Evolutionary conservation across 1,140 invertebrate genomes (phyloP), one percentile per base, ranked within the genome.

Genomic region (Dysdera silvatica): DNA sequence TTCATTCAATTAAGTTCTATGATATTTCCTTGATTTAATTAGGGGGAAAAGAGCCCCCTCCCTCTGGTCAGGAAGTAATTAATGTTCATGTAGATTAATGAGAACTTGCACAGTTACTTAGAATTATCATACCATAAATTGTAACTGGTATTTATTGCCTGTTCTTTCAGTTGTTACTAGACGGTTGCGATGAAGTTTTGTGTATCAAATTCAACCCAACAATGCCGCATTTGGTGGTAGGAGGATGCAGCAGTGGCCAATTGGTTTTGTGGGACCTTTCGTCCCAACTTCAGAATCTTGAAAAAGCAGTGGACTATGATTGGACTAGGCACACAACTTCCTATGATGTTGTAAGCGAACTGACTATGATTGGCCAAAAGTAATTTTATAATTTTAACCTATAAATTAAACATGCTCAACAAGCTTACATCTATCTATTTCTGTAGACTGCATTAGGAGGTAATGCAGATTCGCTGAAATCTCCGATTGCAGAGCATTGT

Each of bases 181-280:
- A 80, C 68, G 75, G 76, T 12, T 78, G 78, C 29, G 76, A 76
- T 63, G 79, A 80, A 65, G 74, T 81, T 29, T 69, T 73, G 49
- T 73, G 73, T 40, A 76, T 80, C 66, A 69, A 74, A 59, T 78
- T 80, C 52, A 76, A 72, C 68, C 77, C 77, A 3, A 71, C 74
- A 0, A 74, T 77, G 57, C 74, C 77, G 4, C 74, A 79, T 65
- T 70, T 78, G 10, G 70, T 80, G 7, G 74, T 69, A 55, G 79
- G 78, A 32, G 80, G 80, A n/a, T 80, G 78, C 70, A 72, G 75
- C 26, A 80, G 77, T 72, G 80, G 79, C 10, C 78, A 79, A 67
- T 70, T 81, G 16, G 74, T 79, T 32, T 55, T 80, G 29, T 81
- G 80, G 80, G 79, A 81, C 68, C 74, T 80, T 5, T 70, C 72